Percentiles rank a stretch among this genome's conserved stretches.
Conservation (phyloP, 2,113 vertebrate genomes). For the Apteryx mantelli region DNA sequence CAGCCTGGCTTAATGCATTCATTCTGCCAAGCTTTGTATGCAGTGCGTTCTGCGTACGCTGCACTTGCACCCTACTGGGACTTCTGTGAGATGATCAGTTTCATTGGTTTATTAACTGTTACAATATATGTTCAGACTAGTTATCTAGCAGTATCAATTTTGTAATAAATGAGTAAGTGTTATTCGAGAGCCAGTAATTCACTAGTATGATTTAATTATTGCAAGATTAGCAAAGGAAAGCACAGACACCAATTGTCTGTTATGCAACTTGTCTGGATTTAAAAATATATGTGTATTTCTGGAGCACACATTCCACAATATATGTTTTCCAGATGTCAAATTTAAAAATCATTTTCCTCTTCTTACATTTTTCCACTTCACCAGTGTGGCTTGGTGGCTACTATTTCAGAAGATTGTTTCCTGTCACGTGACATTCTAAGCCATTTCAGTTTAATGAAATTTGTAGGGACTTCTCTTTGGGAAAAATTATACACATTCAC, state of each 20-base stretch:
- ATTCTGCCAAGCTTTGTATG: background rate
- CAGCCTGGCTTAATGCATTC: background rate
- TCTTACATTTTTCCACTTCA: constrained; percentile 51
- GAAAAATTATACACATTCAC: background rate
- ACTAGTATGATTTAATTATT: constrained; percentile 37
- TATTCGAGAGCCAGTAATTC: background rate
- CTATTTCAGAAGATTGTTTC: constrained; percentile 57
- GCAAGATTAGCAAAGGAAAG: constrained; percentile 35
- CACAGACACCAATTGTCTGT: constrained; percentile 51
- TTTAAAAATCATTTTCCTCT: constrained; percentile 56
- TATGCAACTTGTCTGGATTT: constrained; percentile 57
- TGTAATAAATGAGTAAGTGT: background rate
- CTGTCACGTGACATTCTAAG: constrained; percentile 25
- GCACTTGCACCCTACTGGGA: background rate
- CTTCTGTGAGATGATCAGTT: accelerated
- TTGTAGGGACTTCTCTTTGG: constrained; percentile 33
- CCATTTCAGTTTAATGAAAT: constrained; percentile 44
- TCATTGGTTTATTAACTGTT: background rate
- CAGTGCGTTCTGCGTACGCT: background rate
- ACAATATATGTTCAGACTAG: background rate
- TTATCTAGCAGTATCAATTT: background rate
- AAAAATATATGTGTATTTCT: constrained; percentile 43
- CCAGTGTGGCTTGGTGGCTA: constrained; percentile 26
- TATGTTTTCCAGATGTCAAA: constrained; percentile 73
- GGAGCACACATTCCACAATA: background rate